Conservation (phyloP, 2,113 vertebrate species). For the Sceloporus undulatus region DNA sequence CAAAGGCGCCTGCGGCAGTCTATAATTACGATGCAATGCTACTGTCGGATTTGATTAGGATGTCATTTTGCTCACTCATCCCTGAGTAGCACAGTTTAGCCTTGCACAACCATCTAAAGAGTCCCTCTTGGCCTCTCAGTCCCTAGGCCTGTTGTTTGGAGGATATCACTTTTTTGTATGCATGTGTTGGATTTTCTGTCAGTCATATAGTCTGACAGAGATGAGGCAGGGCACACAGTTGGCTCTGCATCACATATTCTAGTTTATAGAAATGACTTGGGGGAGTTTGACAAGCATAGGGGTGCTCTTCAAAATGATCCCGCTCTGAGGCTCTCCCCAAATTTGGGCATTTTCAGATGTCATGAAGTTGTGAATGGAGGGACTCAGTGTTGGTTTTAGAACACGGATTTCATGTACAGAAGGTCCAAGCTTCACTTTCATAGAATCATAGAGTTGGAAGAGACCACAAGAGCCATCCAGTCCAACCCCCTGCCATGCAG, state of each 20-base stretch:
- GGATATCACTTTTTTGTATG: not conserved
- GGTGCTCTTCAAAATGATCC: not conserved
- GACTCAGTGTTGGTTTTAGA: not conserved
- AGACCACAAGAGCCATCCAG: too few species aligned
- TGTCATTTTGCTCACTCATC: conserved; percentile 42
- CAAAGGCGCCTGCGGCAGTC: conserved; percentile 60
- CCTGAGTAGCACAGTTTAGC: conserved; percentile 21
- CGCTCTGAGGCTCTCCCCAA: not conserved
- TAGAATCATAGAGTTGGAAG: too few species aligned
- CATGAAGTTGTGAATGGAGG: not conserved
- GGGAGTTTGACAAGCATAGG: not conserved
- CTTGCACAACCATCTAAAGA: not conserved
- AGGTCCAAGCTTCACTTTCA: not conserved
- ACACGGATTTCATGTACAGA: too few species aligned
- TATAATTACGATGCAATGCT: conserved; percentile 62
- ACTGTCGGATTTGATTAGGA: conserved; percentile 64
- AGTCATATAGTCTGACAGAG: not conserved
- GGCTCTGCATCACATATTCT: not conserved
- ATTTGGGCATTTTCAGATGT: not conserved
- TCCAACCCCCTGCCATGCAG: too few species aligned
- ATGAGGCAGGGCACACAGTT: not conserved
- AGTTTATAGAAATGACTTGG: not conserved
- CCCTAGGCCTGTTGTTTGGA: not conserved
- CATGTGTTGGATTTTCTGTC: conserved; percentile 11
- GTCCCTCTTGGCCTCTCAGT: conserved; percentile 18